Evolutionary conservation across 2,113 vertebrate species (phyloP).

Genomic region (Panthera uncia): DNA sequence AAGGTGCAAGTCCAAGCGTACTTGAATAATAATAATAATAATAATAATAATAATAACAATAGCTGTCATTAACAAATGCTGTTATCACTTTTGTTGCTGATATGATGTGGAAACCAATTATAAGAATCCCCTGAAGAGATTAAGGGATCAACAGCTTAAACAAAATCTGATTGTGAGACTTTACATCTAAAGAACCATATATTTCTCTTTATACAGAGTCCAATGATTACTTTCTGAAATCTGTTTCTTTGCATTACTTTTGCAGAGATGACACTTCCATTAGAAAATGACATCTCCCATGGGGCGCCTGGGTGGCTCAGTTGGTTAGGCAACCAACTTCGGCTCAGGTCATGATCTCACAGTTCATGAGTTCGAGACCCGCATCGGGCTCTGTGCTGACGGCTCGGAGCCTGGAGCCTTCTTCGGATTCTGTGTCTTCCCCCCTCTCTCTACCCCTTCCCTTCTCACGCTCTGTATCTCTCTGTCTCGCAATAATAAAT

Average conservation of each 20-base stretch:
- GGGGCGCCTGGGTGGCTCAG: too few species aligned
- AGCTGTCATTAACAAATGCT: constrained; percentile 26
- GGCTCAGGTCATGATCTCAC: too few species aligned
- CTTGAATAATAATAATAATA: background rate
- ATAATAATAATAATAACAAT: background rate
- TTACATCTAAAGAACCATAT: background rate
- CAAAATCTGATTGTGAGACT: constrained; percentile 18
- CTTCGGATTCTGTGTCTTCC: too few species aligned
- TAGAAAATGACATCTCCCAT: background rate
- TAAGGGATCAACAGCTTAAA: constrained; percentile 39
- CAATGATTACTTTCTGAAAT: background rate
- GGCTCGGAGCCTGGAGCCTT: too few species aligned
- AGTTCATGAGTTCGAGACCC: too few species aligned
- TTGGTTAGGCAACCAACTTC: too few species aligned
- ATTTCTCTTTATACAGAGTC: background rate
- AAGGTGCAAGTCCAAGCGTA: background rate
- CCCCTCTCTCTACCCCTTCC: too few species aligned
- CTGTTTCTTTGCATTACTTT: background rate
- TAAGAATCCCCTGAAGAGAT: constrained; percentile 42
- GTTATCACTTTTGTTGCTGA: constrained; percentile 8
- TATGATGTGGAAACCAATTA: constrained; percentile 41
- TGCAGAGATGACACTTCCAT: background rate
- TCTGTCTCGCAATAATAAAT: too few species aligned
- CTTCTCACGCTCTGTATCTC: too few species aligned
- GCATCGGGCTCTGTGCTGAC: too few species aligned